Percentiles rank a stretch among this genome's conserved stretches.
phyloP scores from a whole-genome alignment of 2,113 vertebrate species.

The Tretioscincus oriximinensis region DNA sequence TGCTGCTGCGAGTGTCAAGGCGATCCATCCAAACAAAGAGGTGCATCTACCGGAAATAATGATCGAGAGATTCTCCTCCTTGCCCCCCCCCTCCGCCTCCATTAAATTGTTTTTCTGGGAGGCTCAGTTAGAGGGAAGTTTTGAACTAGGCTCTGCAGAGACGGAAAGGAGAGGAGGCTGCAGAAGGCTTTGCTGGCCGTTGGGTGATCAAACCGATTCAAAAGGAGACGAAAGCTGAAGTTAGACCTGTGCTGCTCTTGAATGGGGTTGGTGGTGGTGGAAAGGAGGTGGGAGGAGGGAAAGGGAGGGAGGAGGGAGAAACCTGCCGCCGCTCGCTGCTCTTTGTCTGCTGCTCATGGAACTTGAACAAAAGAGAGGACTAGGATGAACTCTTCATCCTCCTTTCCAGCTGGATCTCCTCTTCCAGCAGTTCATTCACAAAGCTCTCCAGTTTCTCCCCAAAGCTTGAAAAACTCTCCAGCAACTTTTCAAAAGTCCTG shows the following conservation, averaged over 20 bases:
- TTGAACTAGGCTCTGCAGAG: slow-evolving; percentile 19
- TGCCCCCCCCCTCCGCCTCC: slow-evolving; percentile 9
- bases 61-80: slow-evolving; percentile 61
- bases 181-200: slow-evolving; percentile 37
- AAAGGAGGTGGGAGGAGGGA: slow-evolving; percentile 52
- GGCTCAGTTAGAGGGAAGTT: slow-evolving; percentile 62
- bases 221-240: slow-evolving; percentile 23
- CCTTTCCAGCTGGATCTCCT: slow-evolving; percentile 54
- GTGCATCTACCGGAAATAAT: slow-evolving; percentile 76
- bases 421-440: slow-evolving; percentile 56
- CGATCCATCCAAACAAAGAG: slow-evolving; percentile 77
- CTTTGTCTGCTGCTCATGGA: slow-evolving; percentile 82
- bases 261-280: slow-evolving; percentile 42
- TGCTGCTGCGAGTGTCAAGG: slow-evolving; percentile 58
- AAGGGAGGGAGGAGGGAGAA: slow-evolving; percentile 70
- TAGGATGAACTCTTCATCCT: slow-evolving; percentile 79
- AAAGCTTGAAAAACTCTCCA: not conserved
- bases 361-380: slow-evolving; percentile 83
- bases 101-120: slow-evolving; percentile 32
- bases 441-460: slow-evolving; percentile 20
- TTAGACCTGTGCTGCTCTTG: slow-evolving; percentile 40
- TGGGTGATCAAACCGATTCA: slow-evolving; percentile 28
- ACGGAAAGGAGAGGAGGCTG: slow-evolving; percentile 48
- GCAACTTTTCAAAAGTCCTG: not conserved
- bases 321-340: slow-evolving; percentile 75